Percentiles rank a stretch among this genome's conserved stretches.
Evolutionary conservation across 2,797 vertebrate species (phyloP).

Genomic region (Gymnodraco acuticeps): DNA sequence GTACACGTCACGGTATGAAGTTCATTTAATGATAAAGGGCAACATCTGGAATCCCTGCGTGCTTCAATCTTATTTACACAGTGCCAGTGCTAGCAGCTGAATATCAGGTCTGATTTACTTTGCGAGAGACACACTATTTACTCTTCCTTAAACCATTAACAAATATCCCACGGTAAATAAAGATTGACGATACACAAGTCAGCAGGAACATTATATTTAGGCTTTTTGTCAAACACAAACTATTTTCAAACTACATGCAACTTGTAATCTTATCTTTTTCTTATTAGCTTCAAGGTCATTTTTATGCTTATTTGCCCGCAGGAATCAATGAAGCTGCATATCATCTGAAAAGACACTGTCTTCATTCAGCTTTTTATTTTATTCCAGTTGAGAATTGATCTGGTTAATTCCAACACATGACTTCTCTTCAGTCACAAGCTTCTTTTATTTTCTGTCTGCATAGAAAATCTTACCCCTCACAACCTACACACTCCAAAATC

Average conservation of each 20-base stretch:
- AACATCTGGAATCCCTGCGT: constrained; percentile 59
- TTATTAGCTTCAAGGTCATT: not conserved
- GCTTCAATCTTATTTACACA: constrained; percentile 59
- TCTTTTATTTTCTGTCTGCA: constrained; percentile 5
- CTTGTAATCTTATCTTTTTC: not conserved
- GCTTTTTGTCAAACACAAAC: not conserved
- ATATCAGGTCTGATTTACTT: not conserved
- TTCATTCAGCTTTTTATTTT: constrained; percentile 8
- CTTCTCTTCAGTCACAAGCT: constrained; percentile 15
- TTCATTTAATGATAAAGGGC: constrained; percentile 23
- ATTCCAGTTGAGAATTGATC: too few relatives aligned
- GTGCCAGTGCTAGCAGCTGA: constrained; percentile 17
- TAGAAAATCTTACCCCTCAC: not conserved
- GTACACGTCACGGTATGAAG: not conserved
- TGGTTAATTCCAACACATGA: constrained; percentile 11
- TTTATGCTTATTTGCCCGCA: not conserved
- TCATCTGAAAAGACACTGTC: not conserved
- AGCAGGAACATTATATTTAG: not conserved
- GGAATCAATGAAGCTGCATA: not conserved
- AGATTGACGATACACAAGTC: not conserved
- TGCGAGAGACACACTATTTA: not conserved
- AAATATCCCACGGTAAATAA: not conserved
- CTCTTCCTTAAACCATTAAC: not conserved
- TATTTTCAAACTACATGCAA: not conserved
- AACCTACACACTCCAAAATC: not conserved